Evolutionary conservation across 2,888 invertebrate genomes (phyloP).

Genomic region (Hypsopygia costalis): DNA sequence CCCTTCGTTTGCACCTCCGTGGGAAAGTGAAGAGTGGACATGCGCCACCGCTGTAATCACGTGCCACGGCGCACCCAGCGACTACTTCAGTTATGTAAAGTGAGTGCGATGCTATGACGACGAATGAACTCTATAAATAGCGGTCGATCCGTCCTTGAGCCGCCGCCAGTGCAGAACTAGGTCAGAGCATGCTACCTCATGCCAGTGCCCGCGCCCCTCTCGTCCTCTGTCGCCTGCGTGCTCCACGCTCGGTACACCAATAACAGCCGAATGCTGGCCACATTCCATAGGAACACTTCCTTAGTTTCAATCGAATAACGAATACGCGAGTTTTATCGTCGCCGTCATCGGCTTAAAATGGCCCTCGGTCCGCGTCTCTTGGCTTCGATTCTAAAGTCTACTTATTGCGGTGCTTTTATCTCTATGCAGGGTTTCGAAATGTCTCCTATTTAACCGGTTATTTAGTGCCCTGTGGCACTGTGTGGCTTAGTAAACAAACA

Average conservation of each 20-base stretch:
- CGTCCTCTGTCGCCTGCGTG: conserved; percentile 24
- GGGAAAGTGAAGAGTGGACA: conserved; percentile 47
- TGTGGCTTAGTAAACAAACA: background rate
- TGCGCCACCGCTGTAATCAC: conserved; percentile 37
- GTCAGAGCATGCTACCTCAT: conserved; percentile 65
- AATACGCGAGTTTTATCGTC: conserved; percentile 20
- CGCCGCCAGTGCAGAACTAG: conserved; percentile 69
- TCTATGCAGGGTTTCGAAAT: conserved; percentile 4
- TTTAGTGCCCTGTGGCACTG: background rate
- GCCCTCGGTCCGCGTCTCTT: conserved; percentile 9
- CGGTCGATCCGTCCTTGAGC: conserved; percentile 77
- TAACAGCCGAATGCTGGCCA: conserved; percentile 34
- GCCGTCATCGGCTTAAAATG: conserved; percentile 21
- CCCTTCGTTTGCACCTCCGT: conserved; percentile 44
- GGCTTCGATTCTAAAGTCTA: background rate
- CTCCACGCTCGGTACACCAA: conserved; percentile 24
- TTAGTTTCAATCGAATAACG: conserved; percentile 26
- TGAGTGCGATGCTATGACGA: conserved; percentile 63
- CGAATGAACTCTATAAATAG: conserved; percentile 76
- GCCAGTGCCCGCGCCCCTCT: conserved; percentile 42
- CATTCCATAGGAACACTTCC: conserved; percentile 36
- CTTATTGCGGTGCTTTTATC: conserved; percentile 4
- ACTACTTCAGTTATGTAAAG: conserved; percentile 70
- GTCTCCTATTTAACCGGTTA: conserved; percentile 4
- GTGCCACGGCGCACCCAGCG: conserved; percentile 54